A percentile compares a stretch with the other conserved stretches of the same genome.
phyloP scores from a whole-genome alignment of 2,797 vertebrate genomes.

The Aratinga solstitialis region DNA sequence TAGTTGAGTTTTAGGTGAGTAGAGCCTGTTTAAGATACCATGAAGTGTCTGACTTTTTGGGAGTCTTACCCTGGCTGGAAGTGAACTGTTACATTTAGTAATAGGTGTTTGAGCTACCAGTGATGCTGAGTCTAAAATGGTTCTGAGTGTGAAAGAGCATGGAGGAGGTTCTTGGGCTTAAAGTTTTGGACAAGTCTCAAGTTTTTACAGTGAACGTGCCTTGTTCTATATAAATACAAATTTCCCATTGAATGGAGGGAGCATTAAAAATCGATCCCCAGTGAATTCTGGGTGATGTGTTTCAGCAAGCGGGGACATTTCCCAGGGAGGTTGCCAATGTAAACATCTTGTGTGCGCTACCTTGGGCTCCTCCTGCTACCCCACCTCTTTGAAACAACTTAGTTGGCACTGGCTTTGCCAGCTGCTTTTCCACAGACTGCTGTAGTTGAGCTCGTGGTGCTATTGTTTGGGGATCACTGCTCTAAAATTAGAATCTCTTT shows the following conservation, averaged over 20 bases:
- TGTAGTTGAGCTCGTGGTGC: background rate
- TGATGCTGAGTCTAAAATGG: accelerated
- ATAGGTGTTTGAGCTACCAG: background rate
- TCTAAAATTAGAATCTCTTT: background rate
- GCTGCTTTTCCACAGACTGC: background rate
- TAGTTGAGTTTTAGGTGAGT: background rate
- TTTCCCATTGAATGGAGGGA: background rate
- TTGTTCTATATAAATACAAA: background rate
- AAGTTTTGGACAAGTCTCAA: background rate
- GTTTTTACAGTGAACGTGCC: background rate
- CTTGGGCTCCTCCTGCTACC: background rate
- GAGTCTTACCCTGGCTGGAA: background rate
- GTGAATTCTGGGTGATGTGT: background rate
- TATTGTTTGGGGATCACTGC: background rate
- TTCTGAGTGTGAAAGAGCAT: background rate
- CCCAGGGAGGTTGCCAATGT: background rate
- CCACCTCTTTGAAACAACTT: background rate
- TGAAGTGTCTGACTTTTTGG: background rate
- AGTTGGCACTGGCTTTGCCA: background rate
- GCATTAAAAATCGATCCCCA: background rate
- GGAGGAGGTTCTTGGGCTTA: background rate
- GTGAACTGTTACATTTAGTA: background rate
- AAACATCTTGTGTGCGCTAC: accelerated
- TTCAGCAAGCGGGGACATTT: background rate
- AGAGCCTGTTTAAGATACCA: accelerated